Percentiles rank a stretch among this genome's conserved stretches.
These are phyloP conservation scores for Andrena bucephala DNA, from an alignment of 2,888 invertebrate genomes.

Conservation along the genomic window DNA sequence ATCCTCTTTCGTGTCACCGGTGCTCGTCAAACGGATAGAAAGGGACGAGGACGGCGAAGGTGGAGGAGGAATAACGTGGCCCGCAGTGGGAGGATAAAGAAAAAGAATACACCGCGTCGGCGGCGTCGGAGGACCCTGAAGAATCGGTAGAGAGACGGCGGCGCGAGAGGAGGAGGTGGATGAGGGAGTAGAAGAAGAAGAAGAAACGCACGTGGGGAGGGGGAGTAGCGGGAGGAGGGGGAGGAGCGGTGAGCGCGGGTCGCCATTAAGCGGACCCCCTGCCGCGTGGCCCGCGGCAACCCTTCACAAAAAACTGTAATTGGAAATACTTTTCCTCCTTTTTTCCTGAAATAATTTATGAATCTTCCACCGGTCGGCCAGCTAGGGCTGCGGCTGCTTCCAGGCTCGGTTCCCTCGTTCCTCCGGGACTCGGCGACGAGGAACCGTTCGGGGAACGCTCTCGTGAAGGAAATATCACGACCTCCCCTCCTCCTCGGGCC, in stretches of 20 bases:
- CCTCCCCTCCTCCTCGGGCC: slow-evolving; percentile 10
- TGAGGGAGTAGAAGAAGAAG: slow-evolving; percentile 51
- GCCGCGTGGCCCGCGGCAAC: slow-evolving; percentile 85
- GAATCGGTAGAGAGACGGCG: slow-evolving; percentile 63
- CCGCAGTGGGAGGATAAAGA: slow-evolving; percentile 63
- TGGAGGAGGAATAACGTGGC: slow-evolving; percentile 43
- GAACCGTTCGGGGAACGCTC: slow-evolving; percentile 65
- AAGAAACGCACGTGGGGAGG: slow-evolving; percentile 54
- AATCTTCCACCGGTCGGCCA: slow-evolving; percentile 79
- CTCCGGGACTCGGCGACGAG: slow-evolving; percentile 55
- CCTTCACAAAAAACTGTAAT: slow-evolving; percentile 85
- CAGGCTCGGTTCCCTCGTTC: slow-evolving; percentile 63
- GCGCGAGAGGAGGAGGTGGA: slow-evolving; percentile 50
- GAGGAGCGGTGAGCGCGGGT: slow-evolving; percentile 83
- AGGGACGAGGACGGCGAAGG: slow-evolving; percentile 35
- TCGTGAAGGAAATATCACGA: slow-evolving; percentile 67
- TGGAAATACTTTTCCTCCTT: slow-evolving; percentile 85
- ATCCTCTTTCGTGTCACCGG: slow-evolving; percentile 70
- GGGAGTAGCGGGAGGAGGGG: slow-evolving; percentile 77
- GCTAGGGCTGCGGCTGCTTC: slow-evolving; percentile 70
- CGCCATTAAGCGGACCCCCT: slow-evolving; percentile 85
- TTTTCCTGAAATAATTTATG: slow-evolving; percentile 85
- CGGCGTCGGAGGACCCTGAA: slow-evolving; percentile 72
- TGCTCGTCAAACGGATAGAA: slow-evolving; percentile 56
- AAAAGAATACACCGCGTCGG: slow-evolving; percentile 68